phyloP scores from a whole-genome alignment of 2,113 vertebrate species.

The Riparia riparia region DNA sequence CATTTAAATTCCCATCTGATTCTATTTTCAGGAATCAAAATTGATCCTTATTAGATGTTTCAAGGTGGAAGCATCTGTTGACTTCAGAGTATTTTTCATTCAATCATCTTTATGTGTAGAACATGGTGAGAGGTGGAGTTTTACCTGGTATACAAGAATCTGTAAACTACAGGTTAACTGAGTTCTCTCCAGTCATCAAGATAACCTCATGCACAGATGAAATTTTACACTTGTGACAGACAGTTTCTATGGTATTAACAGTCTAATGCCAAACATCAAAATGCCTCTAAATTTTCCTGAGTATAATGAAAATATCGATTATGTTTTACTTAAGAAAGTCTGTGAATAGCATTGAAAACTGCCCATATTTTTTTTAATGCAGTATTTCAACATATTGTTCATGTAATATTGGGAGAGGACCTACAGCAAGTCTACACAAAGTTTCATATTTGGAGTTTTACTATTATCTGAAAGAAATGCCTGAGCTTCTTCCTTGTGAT shows the following conservation, averaged over 20 bases:
- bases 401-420: background rate
- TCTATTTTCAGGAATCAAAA: background rate
- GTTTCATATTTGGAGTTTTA: background rate
- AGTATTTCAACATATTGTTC: background rate
- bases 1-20: background rate
- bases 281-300: background rate
- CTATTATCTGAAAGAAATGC: slow-evolving; percentile 19
- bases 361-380: background rate
- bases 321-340: background rate
- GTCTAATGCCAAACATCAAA: background rate
- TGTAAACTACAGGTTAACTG: background rate
- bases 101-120: background rate
- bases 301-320: background rate
- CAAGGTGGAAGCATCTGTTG: background rate
- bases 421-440: background rate
- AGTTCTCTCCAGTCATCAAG: background rate
- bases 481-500: background rate
- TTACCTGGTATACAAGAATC: background rate
- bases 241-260: background rate
- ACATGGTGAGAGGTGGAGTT: background rate
- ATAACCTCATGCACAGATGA: background rate
- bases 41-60: background rate
- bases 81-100: background rate
- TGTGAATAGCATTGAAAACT: background rate
- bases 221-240: background rate